Conservation (phyloP, 2,113 vertebrate genomes). For the Cheilinus undulatus region DNA sequence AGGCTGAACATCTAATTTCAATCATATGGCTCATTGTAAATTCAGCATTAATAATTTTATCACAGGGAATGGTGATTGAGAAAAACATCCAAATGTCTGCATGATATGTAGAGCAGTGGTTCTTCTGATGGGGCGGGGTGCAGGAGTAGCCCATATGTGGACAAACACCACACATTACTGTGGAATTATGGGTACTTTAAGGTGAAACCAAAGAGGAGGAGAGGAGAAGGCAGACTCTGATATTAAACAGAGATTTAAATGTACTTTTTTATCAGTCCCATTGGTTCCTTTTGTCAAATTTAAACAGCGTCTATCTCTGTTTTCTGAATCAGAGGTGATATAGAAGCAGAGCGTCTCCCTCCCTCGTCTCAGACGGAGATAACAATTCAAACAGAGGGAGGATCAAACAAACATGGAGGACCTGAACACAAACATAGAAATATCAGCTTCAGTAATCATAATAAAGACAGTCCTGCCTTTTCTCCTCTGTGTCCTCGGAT, state of each 20-base stretch:
- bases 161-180: not conserved
- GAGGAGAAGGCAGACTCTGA: not conserved
- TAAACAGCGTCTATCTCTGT: not conserved
- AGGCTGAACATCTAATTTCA: no score
- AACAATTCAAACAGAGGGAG: not conserved
- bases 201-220: not conserved
- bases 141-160: no score
- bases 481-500: not conserved
- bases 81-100: no score
- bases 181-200: not conserved
- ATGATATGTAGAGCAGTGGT: no score
- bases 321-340: not conserved
- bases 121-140: no score
- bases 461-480: conserved; percentile 26
- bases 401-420: not conserved
- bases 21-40: no score
- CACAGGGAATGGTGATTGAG: no score
- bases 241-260: not conserved
- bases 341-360: no score
- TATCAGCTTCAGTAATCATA: not conserved
- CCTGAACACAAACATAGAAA: not conserved
- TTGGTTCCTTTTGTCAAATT: no score
- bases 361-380: not conserved
- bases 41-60: no score
- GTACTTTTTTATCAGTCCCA: no score